Conservation (phyloP, 2,113 vertebrate species). For the Nibea albiflora region DNA sequence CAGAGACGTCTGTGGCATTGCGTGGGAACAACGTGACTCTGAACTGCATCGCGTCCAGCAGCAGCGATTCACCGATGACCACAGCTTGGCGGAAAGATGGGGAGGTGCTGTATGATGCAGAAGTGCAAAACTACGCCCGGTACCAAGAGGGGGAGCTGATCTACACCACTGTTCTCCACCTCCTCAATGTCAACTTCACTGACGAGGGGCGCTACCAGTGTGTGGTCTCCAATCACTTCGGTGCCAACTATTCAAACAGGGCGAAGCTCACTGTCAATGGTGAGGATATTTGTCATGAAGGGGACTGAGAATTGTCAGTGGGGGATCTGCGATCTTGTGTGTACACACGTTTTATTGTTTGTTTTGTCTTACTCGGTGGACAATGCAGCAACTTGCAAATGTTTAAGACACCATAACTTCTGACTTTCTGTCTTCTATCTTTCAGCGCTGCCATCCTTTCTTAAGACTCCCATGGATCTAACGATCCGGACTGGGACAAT, state of each 20-base stretch:
- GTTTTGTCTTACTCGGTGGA: neutral
- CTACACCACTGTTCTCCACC: conserved; percentile 92
- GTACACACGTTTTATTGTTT: neutral
- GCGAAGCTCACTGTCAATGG: conserved; percentile 97
- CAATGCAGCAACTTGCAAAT: neutral
- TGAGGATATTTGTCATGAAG: conserved; percentile 71
- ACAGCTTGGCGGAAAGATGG: conserved; percentile 98
- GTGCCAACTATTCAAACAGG: conserved; percentile 95
- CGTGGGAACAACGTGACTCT: conserved; percentile 95
- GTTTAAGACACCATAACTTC: neutral
- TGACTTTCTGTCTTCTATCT: neutral
- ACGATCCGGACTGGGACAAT: conserved; percentile 92
- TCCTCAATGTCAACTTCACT: conserved; percentile 90
- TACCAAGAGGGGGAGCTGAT: conserved; percentile 89
- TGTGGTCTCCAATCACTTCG: conserved; percentile 98
- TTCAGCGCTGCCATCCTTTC: conserved; percentile 95
- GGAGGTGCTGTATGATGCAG: conserved; percentile 91
- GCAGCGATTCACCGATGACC: conserved; percentile 96
- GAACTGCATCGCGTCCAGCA: conserved; percentile 94
- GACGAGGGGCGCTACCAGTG: conserved; percentile 97
- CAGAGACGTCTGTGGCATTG: conserved; percentile 93
- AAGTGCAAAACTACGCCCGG: conserved; percentile 93
- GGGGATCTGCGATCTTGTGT: neutral
- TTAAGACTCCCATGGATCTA: conserved; percentile 97
- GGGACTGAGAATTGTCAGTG: neutral